Base-by-base conservation (phyloP, 2,797 vertebrate species). In the Leptoclinus maculatus region DNA sequence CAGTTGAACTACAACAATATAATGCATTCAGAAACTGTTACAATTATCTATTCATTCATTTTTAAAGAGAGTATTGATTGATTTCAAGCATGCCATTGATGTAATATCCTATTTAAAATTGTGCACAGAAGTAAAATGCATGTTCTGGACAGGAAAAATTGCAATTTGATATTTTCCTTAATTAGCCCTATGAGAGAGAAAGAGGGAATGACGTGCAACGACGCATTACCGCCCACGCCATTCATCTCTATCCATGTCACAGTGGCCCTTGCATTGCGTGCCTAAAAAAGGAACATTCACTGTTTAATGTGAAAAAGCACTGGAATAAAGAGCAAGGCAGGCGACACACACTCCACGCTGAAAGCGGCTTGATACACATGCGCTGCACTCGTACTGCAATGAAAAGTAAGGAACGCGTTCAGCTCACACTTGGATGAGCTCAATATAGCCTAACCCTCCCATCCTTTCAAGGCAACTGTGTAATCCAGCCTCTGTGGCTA, bases 401-500 rank as follows among this genome's bases (percentile, higher is more conserved):
- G 73, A 51, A 83, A 72, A 84, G 58, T 38, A 57, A 21, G 11
- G 71, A 75, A 32, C 32, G 72, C 59, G 74, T 66, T 83, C 76
- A 76, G 79, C 80, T 89, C 88, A 76, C 82, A 84, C 82, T 78
- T 79, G 84, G 82, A 72, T 85, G 85, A 88, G 80, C 83, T 76
- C 83, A 76, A 71, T 87, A 79, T 69, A 85, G 29, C 59, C 53
- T 17, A 51, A 76, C 82, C 74, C 71, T 83, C 83, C 88, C 87
- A 82, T 85, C 83, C 69, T 83, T 86, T 83, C 80, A 91, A 78
- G 80, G 83, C 58, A 49, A 84, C 80, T 74, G 66, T 87, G 82
- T 86, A 88, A 89, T 91, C 85, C 79, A 88, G 79, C 87, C 89
- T 88, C 84, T 23, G 9, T 72, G 86, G 83, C 86, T 88, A 63